Evolutionary conservation across 2,113 vertebrate species (phyloP), one percentile per base, ranked within the genome.

Genomic region (Lota lota): DNA sequence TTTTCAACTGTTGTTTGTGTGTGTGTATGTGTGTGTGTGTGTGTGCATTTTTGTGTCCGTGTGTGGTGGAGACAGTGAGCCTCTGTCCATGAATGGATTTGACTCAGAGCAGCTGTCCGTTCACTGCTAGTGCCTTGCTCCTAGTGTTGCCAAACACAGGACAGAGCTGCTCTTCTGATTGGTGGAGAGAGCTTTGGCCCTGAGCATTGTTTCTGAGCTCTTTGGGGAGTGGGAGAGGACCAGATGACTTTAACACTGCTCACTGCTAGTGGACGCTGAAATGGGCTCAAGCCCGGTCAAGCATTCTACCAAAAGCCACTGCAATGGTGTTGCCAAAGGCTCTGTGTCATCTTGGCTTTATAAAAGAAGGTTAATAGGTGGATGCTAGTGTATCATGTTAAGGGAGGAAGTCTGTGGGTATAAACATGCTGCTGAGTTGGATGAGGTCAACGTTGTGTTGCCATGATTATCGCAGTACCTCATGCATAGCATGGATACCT

Each of bases 51-150:
- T 61, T 63, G 61, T 62, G 19, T 51, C 22, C 12, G 53, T 11
- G 28, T 24, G 8, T 19, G 57, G 56, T 47, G 63, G 15, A 67
- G 19, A 74, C 10, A 20, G 57, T 21, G n/a, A 64, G 70, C 76
- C 70, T 76, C 70, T 70, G 70, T 69, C 72, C 58, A 67, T 78
- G 68, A 77, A 68, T 78, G 47, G 61, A 15, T 61, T 61, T 56
- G 64, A 65, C 63, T 82, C 20, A 40, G 65, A 70, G 81, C 79
- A 86, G 83, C 74, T 76, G 70, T 74, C 85, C 17, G 67, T 81
- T 67, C 79, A 62, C 68, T 47, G 6, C 53, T 5, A 10, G 76
- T 70, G 63, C 66, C 60, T 81, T 73, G 67, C 76, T 83, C 67
- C 17, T 50, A 75, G 73, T 68, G 18, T 19, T 78, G 69, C 70